Percentiles rank a stretch among this genome's conserved stretches.
phyloP scores from a whole-genome alignment of 2,888 invertebrate species.

The Allophyes oxyacanthae region DNA sequence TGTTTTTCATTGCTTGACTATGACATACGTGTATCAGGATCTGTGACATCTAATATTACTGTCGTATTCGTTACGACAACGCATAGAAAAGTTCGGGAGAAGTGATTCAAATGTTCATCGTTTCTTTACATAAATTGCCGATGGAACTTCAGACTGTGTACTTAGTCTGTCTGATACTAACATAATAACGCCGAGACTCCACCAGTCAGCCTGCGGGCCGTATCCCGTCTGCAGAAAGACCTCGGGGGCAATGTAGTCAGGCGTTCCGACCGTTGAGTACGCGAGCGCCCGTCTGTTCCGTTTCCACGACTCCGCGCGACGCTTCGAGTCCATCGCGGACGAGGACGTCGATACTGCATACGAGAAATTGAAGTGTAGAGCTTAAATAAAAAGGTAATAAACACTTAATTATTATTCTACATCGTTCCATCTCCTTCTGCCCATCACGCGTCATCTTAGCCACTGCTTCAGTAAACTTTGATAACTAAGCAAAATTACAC shows the following conservation, averaged over 20 bases:
- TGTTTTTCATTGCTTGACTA: too few relatives aligned
- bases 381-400: constrained; percentile 47
- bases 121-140: too few relatives aligned
- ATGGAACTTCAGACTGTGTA: too few relatives aligned
- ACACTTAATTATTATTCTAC: constrained; percentile 32
- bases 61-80: too few relatives aligned
- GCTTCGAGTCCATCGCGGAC: constrained; percentile 97
- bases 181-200: constrained; percentile 99
- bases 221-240: constrained; percentile 99
- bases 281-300: constrained; percentile 98
- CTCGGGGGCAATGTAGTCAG: constrained; percentile 99
- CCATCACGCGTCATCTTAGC: neutral
- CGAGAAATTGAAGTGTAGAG: constrained; percentile 46
- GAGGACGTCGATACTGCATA: constrained; percentile 82
- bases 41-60: too few relatives aligned
- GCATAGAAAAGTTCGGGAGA: too few relatives aligned
- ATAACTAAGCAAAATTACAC: too few relatives aligned
- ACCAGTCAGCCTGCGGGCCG: constrained; percentile 99
- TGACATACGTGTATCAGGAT: too few relatives aligned
- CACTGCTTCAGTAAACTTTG: too few relatives aligned
- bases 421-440: constrained; percentile 1
- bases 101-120: too few relatives aligned
- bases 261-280: constrained; percentile 98
- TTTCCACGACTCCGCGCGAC: constrained; percentile 99
- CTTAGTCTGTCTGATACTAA: constrained; percentile 77